Evolutionary conservation across 2,113 vertebrate genomes (phyloP).

Genomic region (Gorsachius goisagi): DNA sequence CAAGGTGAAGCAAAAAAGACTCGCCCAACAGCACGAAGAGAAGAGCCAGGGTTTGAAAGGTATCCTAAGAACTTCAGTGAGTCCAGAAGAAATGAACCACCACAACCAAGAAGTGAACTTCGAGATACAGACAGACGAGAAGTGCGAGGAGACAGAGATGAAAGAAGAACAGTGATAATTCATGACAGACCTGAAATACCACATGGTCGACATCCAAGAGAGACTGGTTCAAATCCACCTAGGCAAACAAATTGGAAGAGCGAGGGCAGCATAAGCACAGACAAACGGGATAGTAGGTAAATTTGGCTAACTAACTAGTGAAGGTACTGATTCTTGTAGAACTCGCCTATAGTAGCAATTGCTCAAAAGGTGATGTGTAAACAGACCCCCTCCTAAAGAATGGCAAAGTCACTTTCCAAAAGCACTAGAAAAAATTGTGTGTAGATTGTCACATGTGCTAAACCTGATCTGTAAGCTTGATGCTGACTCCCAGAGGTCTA

Average conservation of each 20-base stretch:
- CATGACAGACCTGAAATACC: constrained; percentile 83
- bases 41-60: constrained; percentile 85
- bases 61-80: constrained; percentile 90
- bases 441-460: neutral
- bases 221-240: constrained; percentile 77
- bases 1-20: constrained; percentile 90
- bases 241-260: constrained; percentile 85
- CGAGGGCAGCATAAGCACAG: constrained; percentile 78
- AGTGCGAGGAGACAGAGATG: constrained; percentile 84
- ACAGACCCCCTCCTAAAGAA: neutral
- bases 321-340: neutral
- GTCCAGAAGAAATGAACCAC: constrained; percentile 84
- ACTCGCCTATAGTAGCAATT: neutral
- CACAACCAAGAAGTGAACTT: constrained; percentile 80
- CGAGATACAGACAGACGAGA: constrained; percentile 88
- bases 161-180: constrained; percentile 86
- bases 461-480: neutral
- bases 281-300: constrained; percentile 91
- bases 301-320: neutral
- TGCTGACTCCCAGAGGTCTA: neutral
- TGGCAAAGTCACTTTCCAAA: neutral
- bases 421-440: neutral
- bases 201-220: constrained; percentile 84
- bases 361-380: neutral
- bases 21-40: constrained; percentile 83